Conservation (phyloP, 1,140 invertebrate genomes). For the Drosophila sechellia region DNA sequence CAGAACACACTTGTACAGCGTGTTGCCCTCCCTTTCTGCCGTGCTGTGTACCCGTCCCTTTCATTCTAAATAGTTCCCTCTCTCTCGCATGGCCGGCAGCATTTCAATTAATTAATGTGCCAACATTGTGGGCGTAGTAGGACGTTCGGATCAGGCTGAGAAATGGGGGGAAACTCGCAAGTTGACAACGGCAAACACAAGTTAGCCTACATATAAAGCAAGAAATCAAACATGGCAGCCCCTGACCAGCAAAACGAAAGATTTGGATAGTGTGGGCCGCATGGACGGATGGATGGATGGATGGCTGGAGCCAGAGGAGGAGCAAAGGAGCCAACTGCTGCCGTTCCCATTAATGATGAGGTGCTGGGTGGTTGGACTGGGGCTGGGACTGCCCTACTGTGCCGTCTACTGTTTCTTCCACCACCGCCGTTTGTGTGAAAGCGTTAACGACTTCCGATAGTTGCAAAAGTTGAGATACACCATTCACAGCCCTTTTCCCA, state of each 20-base stretch:
- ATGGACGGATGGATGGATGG: conserved; percentile 1
- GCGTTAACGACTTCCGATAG: conserved; percentile 80
- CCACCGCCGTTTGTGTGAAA: conserved; percentile 53
- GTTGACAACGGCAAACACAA: conserved; percentile 71
- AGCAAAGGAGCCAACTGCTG: conserved; percentile 23
- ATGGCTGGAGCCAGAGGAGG: not conserved
- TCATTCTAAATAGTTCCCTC: not conserved
- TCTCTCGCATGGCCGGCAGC: conserved; percentile 55
- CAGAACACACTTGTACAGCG: conserved; percentile 67
- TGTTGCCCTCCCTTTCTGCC: not conserved
- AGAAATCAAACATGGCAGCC: conserved; percentile 80
- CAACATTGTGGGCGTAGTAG: conserved; percentile 69
- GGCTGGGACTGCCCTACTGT: conserved; percentile 14
- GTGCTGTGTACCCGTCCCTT: not conserved
- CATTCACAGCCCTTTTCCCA: not conserved
- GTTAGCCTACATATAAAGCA: conserved; percentile 78
- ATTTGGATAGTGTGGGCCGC: conserved; percentile 21
- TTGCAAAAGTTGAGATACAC: conserved; percentile 62
- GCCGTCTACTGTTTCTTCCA: conserved; percentile 10
- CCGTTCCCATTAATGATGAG: conserved; percentile 57
- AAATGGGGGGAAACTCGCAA: conserved; percentile 8
- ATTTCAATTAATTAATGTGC: conserved; percentile 82
- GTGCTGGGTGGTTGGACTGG: conserved; percentile 11
- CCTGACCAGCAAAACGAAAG: conserved; percentile 44
- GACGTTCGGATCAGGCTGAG: conserved; percentile 1